A percentile compares a stretch with the other conserved stretches of the same genome.
Conservation (phyloP, 2,888 invertebrate genomes). For the Heteromyza rotundicornis region DNA sequence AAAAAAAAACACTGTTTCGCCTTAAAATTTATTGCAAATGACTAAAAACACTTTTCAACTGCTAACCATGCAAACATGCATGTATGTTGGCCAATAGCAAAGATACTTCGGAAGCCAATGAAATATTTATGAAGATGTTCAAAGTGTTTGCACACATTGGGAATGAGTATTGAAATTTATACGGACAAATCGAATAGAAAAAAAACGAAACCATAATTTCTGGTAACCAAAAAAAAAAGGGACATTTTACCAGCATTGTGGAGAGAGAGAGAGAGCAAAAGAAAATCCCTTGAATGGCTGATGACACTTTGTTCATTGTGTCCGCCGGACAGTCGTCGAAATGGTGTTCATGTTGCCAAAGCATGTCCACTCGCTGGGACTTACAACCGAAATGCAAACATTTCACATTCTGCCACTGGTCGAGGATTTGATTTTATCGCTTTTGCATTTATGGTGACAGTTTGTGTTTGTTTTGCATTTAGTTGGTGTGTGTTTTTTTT, state of each 20-base stretch:
- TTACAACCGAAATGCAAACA: not conserved
- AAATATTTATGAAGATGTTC: not conserved
- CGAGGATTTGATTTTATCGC: slow-evolving; percentile 2
- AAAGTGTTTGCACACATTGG: not conserved
- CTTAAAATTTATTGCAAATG: too few relatives aligned
- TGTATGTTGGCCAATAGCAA: too few relatives aligned
- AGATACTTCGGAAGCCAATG: not conserved
- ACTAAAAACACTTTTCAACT: too few relatives aligned
- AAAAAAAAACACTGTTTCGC: too few relatives aligned
- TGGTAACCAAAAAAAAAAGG: not conserved
- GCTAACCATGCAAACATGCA: too few relatives aligned
- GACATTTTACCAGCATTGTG: too few relatives aligned
- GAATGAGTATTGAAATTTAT: not conserved
- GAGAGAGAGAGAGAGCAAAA: too few relatives aligned
- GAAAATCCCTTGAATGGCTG: not conserved
- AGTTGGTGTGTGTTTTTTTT: too few relatives aligned
- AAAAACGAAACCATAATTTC: not conserved
- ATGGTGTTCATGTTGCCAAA: not conserved
- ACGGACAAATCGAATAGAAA: not conserved
- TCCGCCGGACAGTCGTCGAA: not conserved
- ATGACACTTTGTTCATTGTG: not conserved
- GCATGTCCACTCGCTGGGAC: too few relatives aligned
- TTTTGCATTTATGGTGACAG: not conserved
- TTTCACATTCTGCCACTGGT: too few relatives aligned
- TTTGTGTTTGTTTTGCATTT: too few relatives aligned